These are phyloP conservation scores for Fratercula arctica DNA, from an alignment of 2,797 vertebrate genomes.

Conservation along the genomic window DNA sequence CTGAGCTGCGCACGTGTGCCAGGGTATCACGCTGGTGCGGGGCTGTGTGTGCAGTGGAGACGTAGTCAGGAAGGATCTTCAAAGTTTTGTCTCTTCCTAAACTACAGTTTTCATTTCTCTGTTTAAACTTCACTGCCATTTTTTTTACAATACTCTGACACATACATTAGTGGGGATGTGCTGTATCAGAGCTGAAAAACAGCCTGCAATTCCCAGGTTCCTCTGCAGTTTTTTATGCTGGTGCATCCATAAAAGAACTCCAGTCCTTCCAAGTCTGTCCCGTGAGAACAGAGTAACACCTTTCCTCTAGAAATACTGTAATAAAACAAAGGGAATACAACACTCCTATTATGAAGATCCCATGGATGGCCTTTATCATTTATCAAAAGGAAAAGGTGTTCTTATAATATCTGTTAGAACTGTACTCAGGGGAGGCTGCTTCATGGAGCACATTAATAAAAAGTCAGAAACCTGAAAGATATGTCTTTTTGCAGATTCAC, in stretches of 20 bases:
- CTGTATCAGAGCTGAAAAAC: conserved; percentile 50
- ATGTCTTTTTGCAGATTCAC: conserved; percentile 52
- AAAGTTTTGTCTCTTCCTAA: conserved; percentile 56
- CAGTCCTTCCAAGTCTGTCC: conserved; percentile 60
- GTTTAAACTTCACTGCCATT: conserved; percentile 56
- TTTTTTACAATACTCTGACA: conserved; percentile 61
- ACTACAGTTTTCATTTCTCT: conserved; percentile 61
- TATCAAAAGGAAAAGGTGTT: conserved; percentile 70
- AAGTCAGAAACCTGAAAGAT: conserved; percentile 74
- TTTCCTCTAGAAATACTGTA: conserved; percentile 69
- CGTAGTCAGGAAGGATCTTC: not conserved
- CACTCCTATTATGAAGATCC: conserved; percentile 65
- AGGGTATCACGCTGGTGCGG: not conserved
- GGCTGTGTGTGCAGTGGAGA: not conserved
- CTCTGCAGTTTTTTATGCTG: conserved; percentile 59
- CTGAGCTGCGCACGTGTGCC: not conserved
- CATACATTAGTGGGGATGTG: conserved; percentile 46
- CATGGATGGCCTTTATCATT: conserved; percentile 70
- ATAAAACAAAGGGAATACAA: conserved; percentile 74
- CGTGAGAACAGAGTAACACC: conserved; percentile 67
- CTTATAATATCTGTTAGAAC: conserved; percentile 67
- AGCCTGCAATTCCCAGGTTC: conserved; percentile 68
- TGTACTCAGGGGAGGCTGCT: conserved; percentile 56
- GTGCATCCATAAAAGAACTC: conserved; percentile 69
- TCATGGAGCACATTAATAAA: conserved; percentile 73